Conservation (phyloP, 2,888 invertebrate species). For the Lymantria dispar region DNA sequence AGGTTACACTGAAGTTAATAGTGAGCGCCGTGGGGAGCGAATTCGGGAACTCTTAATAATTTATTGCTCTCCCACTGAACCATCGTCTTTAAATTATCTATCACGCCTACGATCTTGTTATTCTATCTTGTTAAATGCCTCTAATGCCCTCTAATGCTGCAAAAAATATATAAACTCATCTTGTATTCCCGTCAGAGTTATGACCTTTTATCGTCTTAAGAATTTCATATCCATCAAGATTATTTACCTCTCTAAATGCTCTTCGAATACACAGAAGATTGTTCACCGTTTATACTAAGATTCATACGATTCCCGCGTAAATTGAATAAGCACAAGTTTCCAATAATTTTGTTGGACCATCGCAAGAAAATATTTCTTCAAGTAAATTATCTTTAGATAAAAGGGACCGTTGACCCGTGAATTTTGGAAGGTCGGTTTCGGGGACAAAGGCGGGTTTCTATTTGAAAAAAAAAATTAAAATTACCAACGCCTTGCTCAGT, state of each 20-base stretch:
- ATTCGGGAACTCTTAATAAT: no score
- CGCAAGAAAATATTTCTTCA: conserved; percentile 29
- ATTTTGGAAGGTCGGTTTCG: conserved; percentile 33
- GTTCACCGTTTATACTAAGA: background rate
- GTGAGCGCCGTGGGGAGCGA: no score
- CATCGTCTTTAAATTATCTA: no score
- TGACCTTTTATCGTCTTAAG: conserved; percentile 9
- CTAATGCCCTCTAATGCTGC: no score
- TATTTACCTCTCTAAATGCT: conserved; percentile 8
- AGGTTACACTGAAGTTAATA: no score
- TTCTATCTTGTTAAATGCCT: no score
- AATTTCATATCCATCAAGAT: conserved; percentile 10
- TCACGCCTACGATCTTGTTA: no score
- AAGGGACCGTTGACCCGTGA: conserved; percentile 38
- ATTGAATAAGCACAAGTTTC: conserved; percentile 35
- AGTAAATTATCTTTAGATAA: conserved; percentile 44
- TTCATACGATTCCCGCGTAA: conserved; percentile 5
- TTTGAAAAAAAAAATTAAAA: conserved; percentile 36
- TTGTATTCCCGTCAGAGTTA: conserved; percentile 4
- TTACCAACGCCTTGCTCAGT: conserved; percentile 31
- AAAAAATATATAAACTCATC: conserved; percentile 27
- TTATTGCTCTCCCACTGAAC: no score
- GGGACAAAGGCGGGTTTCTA: conserved; percentile 41
- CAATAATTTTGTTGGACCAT: conserved; percentile 26
- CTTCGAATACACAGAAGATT: conserved; percentile 1